Evolutionary conservation across 2,113 vertebrate genomes (phyloP), one percentile per base, ranked within the genome.

Genomic region (Bungarus multicinctus): DNA sequence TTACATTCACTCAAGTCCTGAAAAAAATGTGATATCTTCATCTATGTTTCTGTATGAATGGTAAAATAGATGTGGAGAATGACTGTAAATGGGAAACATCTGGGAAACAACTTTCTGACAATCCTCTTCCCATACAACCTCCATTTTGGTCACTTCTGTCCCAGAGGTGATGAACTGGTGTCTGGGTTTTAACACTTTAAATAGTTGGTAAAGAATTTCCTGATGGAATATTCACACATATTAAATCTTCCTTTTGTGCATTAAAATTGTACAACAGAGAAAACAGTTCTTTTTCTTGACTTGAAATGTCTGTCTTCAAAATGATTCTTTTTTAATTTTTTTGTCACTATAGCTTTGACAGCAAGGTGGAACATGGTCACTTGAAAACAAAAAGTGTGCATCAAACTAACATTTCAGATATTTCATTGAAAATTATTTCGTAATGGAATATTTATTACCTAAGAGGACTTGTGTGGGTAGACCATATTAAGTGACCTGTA

Each of bases 381-480:
- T 96, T 97, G 97, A 95, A 95, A 93, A 95, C 97, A 97, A 97
- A 97, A 95, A 97, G 96, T 96, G 97, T 96, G 94, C 96, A 95
- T 94, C 53, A 96, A 96, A 96, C 97, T 96, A 97, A 97, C 96
- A 96, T 97, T 95, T 96, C 97, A 97, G 96, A 96, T 97, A 96
- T 93, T 90, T 91, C 95, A 93, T 95, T 97, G 96, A 97, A 97
- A 97, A 97, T 97, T 97, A 96, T 97, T 98, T 97, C 96, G 96
- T 97, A 97, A 97, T 94, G 93, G 96, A 96, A 97, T 98, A 98
- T 98, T 98, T 98, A 98, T 98, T 97, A 97, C 96, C 96, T 97
- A 95, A 94, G 96, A 97, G 98, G 97, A 98, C 97, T 97, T 97
- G 97, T 98, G 97, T 97, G 97, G 98, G 97, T 98, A 98, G 96